A percentile compares a stretch with the other conserved stretches of the same genome.
These are phyloP conservation scores for Muscicapa adusta DNA, from an alignment of 2,113 vertebrate genomes.

Conservation along the genomic window DNA sequence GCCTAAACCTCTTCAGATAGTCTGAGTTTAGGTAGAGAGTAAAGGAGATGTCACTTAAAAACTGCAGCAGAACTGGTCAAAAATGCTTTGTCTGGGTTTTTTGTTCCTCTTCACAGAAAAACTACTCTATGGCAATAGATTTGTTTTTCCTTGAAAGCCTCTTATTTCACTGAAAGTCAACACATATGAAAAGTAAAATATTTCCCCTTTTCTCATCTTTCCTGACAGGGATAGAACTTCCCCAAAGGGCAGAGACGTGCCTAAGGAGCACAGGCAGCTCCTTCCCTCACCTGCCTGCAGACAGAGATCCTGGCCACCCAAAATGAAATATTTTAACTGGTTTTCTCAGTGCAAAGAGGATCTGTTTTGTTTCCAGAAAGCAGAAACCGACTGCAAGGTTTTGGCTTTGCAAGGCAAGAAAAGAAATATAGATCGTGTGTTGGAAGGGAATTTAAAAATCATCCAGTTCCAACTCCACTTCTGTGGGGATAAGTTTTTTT, in stretches of 20 bases:
- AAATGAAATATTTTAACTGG: not conserved
- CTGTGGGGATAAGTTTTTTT: not conserved
- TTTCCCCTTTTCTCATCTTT: not conserved
- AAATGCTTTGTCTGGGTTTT: not conserved
- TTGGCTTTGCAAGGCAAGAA: not conserved
- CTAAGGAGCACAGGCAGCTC: not conserved
- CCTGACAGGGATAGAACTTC: not conserved
- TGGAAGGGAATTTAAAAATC: not conserved
- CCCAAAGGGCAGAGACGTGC: not conserved
- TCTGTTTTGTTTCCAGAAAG: not conserved
- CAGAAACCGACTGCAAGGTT: not conserved
- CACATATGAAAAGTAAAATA: not conserved
- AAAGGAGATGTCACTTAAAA: not conserved
- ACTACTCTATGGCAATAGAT: not conserved
- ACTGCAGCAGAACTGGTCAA: not conserved
- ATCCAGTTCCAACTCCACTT: not conserved
- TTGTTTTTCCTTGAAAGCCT: not conserved
- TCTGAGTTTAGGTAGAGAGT: not conserved
- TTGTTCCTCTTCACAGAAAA: not conserved
- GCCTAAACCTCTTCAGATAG: not conserved
- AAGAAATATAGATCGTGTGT: not conserved
- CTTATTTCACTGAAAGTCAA: not conserved
- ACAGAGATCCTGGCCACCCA: accelerated
- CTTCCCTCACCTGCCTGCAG: not conserved
- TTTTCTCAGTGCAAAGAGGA: not conserved